Percentiles rank a stretch among this genome's conserved stretches.
Evolutionary conservation across 2,113 vertebrate species (phyloP).

Genomic region (Alligator mississippiensis): DNA sequence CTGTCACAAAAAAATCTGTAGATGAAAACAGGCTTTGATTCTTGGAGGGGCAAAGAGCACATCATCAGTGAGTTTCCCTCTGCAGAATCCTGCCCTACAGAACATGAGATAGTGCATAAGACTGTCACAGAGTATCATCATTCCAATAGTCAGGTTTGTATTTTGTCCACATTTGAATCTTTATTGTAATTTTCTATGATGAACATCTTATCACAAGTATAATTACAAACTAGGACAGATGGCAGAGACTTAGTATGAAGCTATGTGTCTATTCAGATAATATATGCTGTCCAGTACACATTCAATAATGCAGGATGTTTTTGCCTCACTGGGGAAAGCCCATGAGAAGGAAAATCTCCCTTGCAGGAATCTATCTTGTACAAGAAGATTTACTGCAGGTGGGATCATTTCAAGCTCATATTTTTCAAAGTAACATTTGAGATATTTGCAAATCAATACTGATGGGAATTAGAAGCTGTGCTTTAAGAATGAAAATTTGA

Average conservation of each 20-base stretch:
- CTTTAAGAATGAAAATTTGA: constrained; percentile 64
- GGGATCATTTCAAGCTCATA: background rate
- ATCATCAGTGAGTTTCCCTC: background rate
- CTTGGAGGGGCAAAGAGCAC: background rate
- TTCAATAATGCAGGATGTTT: background rate
- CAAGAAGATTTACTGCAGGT: background rate
- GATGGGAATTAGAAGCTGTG: constrained; percentile 66
- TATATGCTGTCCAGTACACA: background rate
- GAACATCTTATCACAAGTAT: background rate
- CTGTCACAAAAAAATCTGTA: background rate
- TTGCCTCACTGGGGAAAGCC: background rate
- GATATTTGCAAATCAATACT: constrained; percentile 61
- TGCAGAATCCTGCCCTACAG: background rate
- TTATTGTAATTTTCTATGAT: background rate
- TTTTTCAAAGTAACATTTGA: constrained; percentile 20
- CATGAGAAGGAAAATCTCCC: background rate
- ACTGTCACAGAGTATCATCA: background rate
- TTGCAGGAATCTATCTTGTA: constrained; percentile 2
- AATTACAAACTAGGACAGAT: constrained; percentile 12
- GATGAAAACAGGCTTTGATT: background rate
- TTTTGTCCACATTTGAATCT: background rate
- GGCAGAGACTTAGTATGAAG: background rate
- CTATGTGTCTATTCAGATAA: background rate
- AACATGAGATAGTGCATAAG: background rate
- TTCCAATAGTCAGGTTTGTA: background rate